Percentiles rank a stretch among this genome's conserved stretches.
phyloP scores from a whole-genome alignment of 1,140 invertebrate genomes.

The Musca domestica region DNA sequence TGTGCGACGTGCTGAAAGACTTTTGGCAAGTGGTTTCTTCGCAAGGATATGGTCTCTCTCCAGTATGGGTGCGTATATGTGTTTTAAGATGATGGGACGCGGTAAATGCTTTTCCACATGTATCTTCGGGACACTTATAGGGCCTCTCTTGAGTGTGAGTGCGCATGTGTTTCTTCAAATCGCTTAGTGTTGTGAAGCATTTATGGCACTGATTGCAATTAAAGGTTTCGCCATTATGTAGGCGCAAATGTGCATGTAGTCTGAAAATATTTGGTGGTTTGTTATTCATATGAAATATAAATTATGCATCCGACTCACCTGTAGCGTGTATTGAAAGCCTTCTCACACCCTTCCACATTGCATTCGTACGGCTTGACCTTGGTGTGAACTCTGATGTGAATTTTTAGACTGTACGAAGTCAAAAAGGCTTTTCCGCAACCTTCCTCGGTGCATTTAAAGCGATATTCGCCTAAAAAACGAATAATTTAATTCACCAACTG shows the following conservation, averaged over 20 bases:
- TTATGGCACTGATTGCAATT: constrained; percentile 89
- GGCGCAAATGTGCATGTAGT: constrained; percentile 84
- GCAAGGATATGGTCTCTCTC: constrained; percentile 77
- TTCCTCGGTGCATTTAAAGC: constrained; percentile 85
- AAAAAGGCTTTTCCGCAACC: constrained; percentile 91
- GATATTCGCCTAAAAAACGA: constrained; percentile 80
- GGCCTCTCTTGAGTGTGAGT: constrained; percentile 91
- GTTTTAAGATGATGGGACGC: constrained; percentile 92
- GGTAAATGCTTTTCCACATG: constrained; percentile 88
- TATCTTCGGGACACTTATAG: constrained; percentile 79
- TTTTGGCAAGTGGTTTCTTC: constrained; percentile 69
- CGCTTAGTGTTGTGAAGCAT: constrained; percentile 90
- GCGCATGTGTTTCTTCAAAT: constrained; percentile 88
- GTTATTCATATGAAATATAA: background rate
- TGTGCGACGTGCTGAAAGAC: constrained; percentile 78
- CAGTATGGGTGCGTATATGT: constrained; percentile 58
- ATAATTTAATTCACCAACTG: background rate
- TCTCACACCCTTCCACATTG: constrained; percentile 74
- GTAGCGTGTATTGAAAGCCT: constrained; percentile 93
- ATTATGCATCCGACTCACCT: constrained; percentile 56
- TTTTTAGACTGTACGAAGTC: constrained; percentile 92
- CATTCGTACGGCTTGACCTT: constrained; percentile 90
- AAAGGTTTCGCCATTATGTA: constrained; percentile 94
- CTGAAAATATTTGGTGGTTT: too few relatives aligned
- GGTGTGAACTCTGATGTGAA: constrained; percentile 92